Conservation (phyloP, 2,113 vertebrate species). For the Ia io region DNA sequence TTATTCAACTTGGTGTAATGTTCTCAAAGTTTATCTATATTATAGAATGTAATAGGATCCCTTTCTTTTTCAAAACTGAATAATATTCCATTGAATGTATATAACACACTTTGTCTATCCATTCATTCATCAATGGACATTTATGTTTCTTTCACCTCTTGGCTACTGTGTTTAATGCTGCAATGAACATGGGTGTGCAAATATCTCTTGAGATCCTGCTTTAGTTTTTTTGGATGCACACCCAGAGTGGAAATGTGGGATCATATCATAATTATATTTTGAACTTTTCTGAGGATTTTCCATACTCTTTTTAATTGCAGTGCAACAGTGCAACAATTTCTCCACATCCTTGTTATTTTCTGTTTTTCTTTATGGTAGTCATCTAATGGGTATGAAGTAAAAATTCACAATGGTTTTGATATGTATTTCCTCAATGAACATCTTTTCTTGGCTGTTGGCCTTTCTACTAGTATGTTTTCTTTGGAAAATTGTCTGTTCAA, state of each 20-base stretch:
- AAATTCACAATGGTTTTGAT: not conserved
- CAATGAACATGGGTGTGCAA: not conserved
- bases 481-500: not conserved
- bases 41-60: too few species aligned
- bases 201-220: not conserved
- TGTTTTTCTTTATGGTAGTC: not conserved
- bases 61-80: too few species aligned
- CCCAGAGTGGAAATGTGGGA: not conserved
- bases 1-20: not conserved
- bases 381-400: not conserved
- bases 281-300: not conserved
- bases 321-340: not conserved
- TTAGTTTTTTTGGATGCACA: not conserved
- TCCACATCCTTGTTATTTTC: not conserved
- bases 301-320: not conserved
- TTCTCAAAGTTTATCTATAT: not conserved
- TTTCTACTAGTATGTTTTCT: not conserved
- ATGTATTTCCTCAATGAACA: not conserved
- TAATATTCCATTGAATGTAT: too few species aligned
- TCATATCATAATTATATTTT: not conserved
- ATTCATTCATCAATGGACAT: too few species aligned
- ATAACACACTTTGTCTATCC: too few species aligned
- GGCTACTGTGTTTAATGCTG: not conserved
- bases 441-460: not conserved
- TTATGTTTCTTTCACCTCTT: not conserved